These are phyloP conservation scores for Creontiades dilutus DNA, from an alignment of 2,888 invertebrate species.

Conservation along the genomic window DNA sequence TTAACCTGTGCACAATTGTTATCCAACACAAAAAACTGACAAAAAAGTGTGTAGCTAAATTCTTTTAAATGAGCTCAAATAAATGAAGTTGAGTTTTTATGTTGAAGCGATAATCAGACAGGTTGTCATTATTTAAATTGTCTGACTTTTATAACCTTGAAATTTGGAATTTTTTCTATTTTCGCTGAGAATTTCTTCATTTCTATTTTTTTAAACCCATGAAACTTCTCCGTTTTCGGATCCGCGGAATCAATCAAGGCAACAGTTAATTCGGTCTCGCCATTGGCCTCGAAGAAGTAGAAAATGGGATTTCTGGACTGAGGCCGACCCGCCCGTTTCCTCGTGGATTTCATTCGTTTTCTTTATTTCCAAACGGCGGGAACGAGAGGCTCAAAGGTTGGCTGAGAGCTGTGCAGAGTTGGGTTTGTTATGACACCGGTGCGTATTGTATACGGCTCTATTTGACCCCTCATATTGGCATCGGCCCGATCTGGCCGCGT, in stretches of 20 bases:
- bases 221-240: background rate
- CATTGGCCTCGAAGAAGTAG: conserved; percentile 13
- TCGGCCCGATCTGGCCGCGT: background rate
- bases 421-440: conserved; percentile 13
- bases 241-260: conserved; percentile 22
- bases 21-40: too few species aligned
- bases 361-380: background rate
- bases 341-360: background rate
- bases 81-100: too few species aligned
- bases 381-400: background rate
- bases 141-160: too few species aligned
- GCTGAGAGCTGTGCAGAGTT: background rate
- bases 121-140: too few species aligned
- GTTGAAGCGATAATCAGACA: too few species aligned
- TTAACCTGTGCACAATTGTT: too few species aligned
- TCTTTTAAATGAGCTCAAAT: too few species aligned
- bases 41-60: too few species aligned
- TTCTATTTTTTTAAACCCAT: background rate
- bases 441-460: conserved; percentile 4
- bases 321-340: background rate
- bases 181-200: too few species aligned
- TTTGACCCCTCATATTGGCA: conserved; percentile 30
- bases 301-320: conserved; percentile 22
- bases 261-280: background rate
- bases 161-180: too few species aligned